Conservation (phyloP, 2,113 vertebrate species). For the Oryzias celebensis region DNA sequence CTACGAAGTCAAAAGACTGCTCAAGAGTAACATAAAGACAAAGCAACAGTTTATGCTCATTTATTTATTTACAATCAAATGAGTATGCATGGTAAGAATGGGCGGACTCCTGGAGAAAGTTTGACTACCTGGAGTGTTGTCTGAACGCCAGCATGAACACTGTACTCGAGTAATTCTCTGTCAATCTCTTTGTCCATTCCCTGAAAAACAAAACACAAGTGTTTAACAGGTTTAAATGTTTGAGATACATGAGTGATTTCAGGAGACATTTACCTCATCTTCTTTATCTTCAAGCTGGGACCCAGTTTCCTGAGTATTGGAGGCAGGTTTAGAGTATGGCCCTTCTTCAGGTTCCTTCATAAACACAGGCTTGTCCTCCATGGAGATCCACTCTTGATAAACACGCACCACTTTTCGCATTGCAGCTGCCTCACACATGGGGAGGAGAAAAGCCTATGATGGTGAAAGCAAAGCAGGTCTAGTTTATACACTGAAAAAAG, state of each 20-base stretch:
- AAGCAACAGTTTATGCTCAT: not conserved
- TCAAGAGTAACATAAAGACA: not conserved
- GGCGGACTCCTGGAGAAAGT: not conserved
- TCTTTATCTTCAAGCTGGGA: constrained; percentile 79
- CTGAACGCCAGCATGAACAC: constrained; percentile 88
- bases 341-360: constrained; percentile 93
- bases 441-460: constrained; percentile 90
- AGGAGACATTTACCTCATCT: constrained; percentile 64
- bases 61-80: not conserved
- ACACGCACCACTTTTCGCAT: constrained; percentile 97
- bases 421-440: constrained; percentile 95
- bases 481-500: not conserved
- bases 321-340: constrained; percentile 64
- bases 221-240: not conserved
- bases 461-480: not conserved
- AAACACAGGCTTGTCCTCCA: constrained; percentile 95
- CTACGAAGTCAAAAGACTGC: too few species aligned
- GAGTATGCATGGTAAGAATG: not conserved
- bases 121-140: constrained; percentile 88
- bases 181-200: constrained; percentile 79
- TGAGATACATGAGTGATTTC: not conserved
- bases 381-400: constrained; percentile 98
- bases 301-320: constrained; percentile 74
- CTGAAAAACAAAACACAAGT: constrained; percentile 51
- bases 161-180: constrained; percentile 83